Evolutionary conservation across 2,888 invertebrate species (phyloP), one percentile per base, ranked within the genome.

Genomic region (Drosophila kambysellisi): DNA sequence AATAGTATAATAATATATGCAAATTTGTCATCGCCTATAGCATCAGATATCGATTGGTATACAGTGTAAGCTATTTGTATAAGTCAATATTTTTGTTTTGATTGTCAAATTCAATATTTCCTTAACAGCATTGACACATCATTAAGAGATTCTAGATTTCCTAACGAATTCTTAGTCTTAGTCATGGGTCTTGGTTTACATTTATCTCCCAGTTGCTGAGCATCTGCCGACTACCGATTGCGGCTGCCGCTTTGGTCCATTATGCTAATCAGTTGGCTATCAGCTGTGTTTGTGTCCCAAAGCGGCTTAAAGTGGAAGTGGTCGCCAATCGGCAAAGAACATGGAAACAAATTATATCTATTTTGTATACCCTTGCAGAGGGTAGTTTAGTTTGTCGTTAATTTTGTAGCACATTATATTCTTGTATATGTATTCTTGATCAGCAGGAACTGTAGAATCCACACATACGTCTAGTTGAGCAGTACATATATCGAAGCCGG

Each of bases 121-220:
- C 43, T 48, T 67, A 74, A 61, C 70, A 74, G 69, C 73, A 65
- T 86, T 81, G 86, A 82, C 84, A 85, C 89, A 85, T 85, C 88
- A 85, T 85, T 85, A 88, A 62, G 43, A 76, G 73, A 79, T 89
- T 66, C 79, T 62, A 50, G 70, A 81, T 77, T 83, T 74, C 64
- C 76, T 75, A 68, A 52, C 41, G 25, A 53, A 30, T 70, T 70
- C 80, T 46, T 63, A 20, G 32, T 57, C 60, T 61, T 29, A 35
- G 41, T 63, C 56, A 51, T 66, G 65, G 62, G 62, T 66, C 59
- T 59, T 66, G 65, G 59, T 51, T 76, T 37, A 62, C 43, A 65
- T 70, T 63, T 70, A 76, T 65, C 65, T 64, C 29, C 54, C 32
- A 41, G 33, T 33, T 39, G 43, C 52, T 51, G 35, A 71, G 60